Evolutionary conservation across 1,140 invertebrate genomes (phyloP).

Genomic region (Ceratitis capitata): DNA sequence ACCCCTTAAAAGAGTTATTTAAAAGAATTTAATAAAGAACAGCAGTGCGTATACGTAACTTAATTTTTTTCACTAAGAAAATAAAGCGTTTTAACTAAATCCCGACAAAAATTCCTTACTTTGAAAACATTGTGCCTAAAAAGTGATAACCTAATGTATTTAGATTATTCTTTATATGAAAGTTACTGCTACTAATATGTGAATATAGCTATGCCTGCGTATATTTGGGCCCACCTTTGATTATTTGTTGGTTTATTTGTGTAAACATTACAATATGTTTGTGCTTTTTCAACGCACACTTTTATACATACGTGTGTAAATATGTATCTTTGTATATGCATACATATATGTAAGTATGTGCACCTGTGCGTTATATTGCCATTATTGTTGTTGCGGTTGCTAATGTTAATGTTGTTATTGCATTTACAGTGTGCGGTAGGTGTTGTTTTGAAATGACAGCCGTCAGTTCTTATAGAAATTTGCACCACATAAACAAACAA

Average conservation of each 20-base stretch:
- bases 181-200: background rate
- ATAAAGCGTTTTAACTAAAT: too few species aligned
- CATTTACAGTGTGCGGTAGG: conserved; percentile 43
- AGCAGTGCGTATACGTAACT: too few species aligned
- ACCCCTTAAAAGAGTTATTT: too few species aligned
- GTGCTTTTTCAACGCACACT: background rate
- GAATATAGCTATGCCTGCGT: background rate
- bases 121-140: too few species aligned
- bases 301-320: too few species aligned
- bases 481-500: conserved; percentile 47
- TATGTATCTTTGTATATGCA: too few species aligned
- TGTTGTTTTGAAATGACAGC: conserved; percentile 64
- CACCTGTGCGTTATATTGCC: background rate
- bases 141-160: too few species aligned
- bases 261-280: conserved; percentile 20
- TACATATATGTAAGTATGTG: too few species aligned
- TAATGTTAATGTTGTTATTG: background rate
- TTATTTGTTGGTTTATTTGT: conserved; percentile 22
- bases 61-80: too few species aligned
- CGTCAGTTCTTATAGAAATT: conserved; percentile 63
- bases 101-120: too few species aligned
- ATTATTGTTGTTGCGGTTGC: background rate
- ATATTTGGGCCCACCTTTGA: background rate
- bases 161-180: background rate
- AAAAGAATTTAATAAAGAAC: too few species aligned